phyloP scores from a whole-genome alignment of 2,113 vertebrate genomes.

The Halcyon malimbica region DNA sequence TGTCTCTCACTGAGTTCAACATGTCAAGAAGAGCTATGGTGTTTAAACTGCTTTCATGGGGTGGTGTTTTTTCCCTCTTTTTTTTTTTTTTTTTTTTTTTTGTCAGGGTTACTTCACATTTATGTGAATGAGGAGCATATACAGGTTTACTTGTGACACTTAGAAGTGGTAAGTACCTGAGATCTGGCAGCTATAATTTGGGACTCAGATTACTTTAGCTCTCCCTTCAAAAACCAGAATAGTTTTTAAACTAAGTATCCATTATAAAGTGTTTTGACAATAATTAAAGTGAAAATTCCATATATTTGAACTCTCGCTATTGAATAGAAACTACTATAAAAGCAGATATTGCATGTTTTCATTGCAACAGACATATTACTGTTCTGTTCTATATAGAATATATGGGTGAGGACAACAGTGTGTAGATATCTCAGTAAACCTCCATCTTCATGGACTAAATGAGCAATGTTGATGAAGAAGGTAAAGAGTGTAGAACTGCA shows the following conservation, averaged over 20 bases:
- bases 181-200: background rate
- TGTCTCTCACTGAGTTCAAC: background rate
- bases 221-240: background rate
- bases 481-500: background rate
- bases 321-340: background rate
- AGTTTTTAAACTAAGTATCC: background rate
- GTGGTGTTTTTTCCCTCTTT: background rate
- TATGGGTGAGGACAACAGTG: background rate
- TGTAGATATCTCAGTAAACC: background rate
- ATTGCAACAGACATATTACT: background rate
- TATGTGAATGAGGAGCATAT: background rate
- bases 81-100: too few relatives aligned
- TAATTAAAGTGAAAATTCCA: background rate
- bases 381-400: background rate
- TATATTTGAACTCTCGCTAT: background rate
- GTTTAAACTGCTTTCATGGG: background rate
- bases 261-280: background rate
- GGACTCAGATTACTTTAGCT: background rate
- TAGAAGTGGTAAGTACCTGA: background rate
- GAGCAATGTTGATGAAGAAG: background rate
- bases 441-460: background rate
- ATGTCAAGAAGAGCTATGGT: background rate
- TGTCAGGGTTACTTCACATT: background rate
- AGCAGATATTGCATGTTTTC: background rate
- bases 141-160: background rate